Evolutionary conservation across 2,888 invertebrate species (phyloP), one percentile per base, ranked within the genome.

Genomic region (Cheilosia urbana): DNA sequence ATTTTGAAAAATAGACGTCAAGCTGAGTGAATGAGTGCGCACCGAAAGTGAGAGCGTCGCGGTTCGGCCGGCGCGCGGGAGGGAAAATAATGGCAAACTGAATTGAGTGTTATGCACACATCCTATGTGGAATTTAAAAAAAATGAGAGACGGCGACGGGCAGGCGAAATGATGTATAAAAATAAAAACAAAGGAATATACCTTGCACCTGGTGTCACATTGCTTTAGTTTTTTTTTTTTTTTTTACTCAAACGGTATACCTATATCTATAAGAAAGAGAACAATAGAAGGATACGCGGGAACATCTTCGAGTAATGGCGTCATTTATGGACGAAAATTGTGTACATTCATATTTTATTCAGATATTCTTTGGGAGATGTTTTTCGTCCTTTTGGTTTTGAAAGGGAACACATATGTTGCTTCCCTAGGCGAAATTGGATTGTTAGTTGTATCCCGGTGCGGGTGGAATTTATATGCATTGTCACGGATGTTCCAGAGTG

Each of bases 291-390:
- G 57, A 45, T 40, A 30, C 13, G 65, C 49, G 81, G 51, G 34
- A 85, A 85, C 85, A 85, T 85, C 85, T 85, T 81, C 76, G 71
- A 85, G 76, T 85, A 85, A 85, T 77, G 76, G 85, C 81, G 85
- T 85, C 85, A 85, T 85, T 85, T 85, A 85, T 85, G 85, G 62
- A 81, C 62, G 85, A 85, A 76, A 85, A 85, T 85, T 85, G 66
- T 75, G 75, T 63, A 68, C 68, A 62, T 85, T 85, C 85, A 85
- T 81, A 85, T 85, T 85, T 85, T 81, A 85, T 85, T 85, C 77
- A 85, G 85, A 85, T 85, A 81, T 81, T 80, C 65, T 62, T 24
- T 24, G 47, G 19, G 24, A 37, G 30, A 17, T 9, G 27, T 42
- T 42, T 21, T 2, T 62, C 19, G 65, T 63, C 60, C 53, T 55